phyloP scores from a whole-genome alignment of 2,797 vertebrate species.

The Neosilurus mollespiculum region DNA sequence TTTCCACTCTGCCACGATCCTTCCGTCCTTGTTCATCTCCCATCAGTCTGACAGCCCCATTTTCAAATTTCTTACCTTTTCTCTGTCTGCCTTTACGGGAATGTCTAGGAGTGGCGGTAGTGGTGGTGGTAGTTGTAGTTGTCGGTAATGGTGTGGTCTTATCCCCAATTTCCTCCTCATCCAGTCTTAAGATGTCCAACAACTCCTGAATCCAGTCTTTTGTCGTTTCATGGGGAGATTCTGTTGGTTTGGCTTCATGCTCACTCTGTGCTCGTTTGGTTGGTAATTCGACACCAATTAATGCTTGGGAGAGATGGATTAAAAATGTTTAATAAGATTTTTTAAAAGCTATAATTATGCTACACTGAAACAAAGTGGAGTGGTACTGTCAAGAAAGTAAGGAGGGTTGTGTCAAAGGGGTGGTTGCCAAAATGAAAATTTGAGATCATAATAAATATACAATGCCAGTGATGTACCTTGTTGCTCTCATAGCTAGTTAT shows the following conservation, averaged over 20 bases:
- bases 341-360: background rate
- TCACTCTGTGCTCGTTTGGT: constrained; percentile 54
- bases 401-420: background rate
- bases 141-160: constrained; percentile 48
- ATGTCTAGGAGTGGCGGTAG: constrained; percentile 54
- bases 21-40: constrained; percentile 60
- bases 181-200: constrained; percentile 53
- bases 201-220: constrained; percentile 71
- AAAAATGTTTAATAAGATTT: background rate
- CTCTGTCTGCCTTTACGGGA: constrained; percentile 61
- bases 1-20: constrained; percentile 82
- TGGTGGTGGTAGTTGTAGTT: constrained; percentile 53
- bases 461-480: background rate
- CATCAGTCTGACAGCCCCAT: constrained; percentile 78
- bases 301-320: constrained; percentile 62
- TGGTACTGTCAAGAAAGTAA: background rate
- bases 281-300: constrained; percentile 68
- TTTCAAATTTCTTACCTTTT: constrained; percentile 63
- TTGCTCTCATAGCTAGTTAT: background rate
- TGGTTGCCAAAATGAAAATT: background rate
- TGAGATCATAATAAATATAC: background rate
- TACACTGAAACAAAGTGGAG: background rate
- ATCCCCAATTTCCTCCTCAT: background rate
- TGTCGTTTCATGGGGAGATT: constrained; percentile 42
- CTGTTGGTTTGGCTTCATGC: constrained; percentile 53